Evolutionary conservation across 2,888 invertebrate species (phyloP), one percentile per base, ranked within the genome.

Genomic region (Plebejus anna): DNA sequence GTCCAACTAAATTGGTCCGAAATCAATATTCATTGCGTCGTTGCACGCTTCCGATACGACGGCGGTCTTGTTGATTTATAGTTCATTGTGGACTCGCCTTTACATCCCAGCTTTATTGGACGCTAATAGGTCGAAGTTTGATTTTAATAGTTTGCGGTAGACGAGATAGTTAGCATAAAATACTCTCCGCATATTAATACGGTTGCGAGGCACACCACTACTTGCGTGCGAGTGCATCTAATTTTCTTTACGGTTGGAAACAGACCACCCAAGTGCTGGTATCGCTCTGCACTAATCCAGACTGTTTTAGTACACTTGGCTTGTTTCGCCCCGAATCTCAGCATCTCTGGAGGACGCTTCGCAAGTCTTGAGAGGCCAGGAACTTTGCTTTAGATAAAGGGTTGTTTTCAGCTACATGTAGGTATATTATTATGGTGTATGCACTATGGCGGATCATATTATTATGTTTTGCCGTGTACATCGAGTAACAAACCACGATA

Each of bases 21-120:
- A 88, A 89, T 90, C 89, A 89, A 90, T 90, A 90, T 89, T 89
- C 88, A 90, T 88, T 87, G 87, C 87, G 84, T 85, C 82, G 81
- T 85, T 87, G 87, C 86, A 84, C 83, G 80, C 83, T 80, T 81
- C 83, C 83, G 87, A 86, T 88, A 85, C 85, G 87, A 87, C 86
- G 87, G 83, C 83, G 83, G 81, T 86, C 83, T 85, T 83, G 84
- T 87, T 90, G 89, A 91, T 90, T 90, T 90, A 90, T 89, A 82
- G 82, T 83, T 77, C 79, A 83, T 83, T 84, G 84, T 84, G 81
- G 82, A 84, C 82, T 82, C 79, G 80, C 71, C 57, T 77, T 75
- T 75, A 70, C 38, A 70, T 72, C 71, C 75, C 72, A 77, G 75
- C 75, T 75, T 75, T 75, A 75, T 75, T 75, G 57, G 59, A 71